Evolutionary conservation across 2,113 vertebrate species (phyloP).

Genomic region (Gymnocephalus cernua): DNA sequence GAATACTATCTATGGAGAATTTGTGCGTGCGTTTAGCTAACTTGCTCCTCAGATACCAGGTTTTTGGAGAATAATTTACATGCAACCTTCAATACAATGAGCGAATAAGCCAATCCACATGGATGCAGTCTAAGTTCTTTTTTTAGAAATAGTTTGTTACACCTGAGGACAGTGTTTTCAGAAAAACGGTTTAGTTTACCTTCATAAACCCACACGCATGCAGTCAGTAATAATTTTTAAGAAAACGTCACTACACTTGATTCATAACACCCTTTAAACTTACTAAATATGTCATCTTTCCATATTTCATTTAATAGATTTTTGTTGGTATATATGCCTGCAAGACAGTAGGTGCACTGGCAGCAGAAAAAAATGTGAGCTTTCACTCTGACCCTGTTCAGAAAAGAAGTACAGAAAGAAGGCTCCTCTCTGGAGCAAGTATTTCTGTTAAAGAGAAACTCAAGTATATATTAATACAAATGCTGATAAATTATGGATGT

Average conservation of each 20-base stretch:
- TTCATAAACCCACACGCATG: no score
- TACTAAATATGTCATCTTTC: neutral
- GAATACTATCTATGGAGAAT: neutral
- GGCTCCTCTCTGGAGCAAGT: neutral
- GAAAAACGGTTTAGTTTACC: neutral
- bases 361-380: neutral
- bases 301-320: neutral
- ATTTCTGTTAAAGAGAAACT: neutral
- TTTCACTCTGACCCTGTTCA: conserved; percentile 9
- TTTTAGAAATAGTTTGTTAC: neutral
- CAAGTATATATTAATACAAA: neutral
- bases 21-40: neutral
- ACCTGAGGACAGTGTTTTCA: no score
- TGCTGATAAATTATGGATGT: neutral
- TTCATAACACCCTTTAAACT: no score
- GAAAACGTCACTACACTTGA: no score
- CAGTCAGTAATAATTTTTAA: neutral
- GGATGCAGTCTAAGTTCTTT: neutral
- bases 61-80: neutral
- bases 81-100: neutral
- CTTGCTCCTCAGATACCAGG: neutral
- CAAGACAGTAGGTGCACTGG: neutral
- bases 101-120: neutral
- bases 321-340: neutral
- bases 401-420: no score